These are phyloP conservation scores for Hemichromis elongatus DNA, from an alignment of 2,113 vertebrate species.

Conservation along the genomic window DNA sequence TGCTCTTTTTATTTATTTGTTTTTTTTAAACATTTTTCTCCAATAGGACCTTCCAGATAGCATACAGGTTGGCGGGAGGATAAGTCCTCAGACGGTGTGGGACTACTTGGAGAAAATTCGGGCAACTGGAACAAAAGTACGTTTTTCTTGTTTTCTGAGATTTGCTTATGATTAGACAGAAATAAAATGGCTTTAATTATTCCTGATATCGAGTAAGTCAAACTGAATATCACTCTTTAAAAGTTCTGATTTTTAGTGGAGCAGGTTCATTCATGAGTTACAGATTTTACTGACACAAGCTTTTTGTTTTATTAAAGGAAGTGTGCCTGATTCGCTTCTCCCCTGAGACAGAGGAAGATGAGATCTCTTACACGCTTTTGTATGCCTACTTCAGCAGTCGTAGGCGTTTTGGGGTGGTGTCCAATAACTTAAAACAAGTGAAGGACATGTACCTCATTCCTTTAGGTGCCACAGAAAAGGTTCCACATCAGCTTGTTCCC, in stretches of 20 bases:
- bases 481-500: slow-evolving; percentile 96
- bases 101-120: slow-evolving; percentile 98
- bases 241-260: neutral
- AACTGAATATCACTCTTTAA: neutral
- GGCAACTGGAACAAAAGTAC: slow-evolving; percentile 95
- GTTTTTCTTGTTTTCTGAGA: neutral
- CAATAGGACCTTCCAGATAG: slow-evolving; percentile 91
- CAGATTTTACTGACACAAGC: neutral
- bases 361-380: slow-evolving; percentile 92
- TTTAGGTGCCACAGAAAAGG: slow-evolving; percentile 89
- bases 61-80: slow-evolving; percentile 94
- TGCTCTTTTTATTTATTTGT: neutral
- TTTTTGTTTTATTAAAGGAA: slow-evolving; percentile 77
- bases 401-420: slow-evolving; percentile 92
- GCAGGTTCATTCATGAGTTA: neutral
- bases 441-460: slow-evolving; percentile 99
- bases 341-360: slow-evolving; percentile 96
- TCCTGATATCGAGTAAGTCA: neutral
- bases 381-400: slow-evolving; percentile 98
- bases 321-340: slow-evolving; percentile 94
- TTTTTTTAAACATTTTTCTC: neutral
- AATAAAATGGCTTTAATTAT: neutral
- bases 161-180: neutral
- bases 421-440: slow-evolving; percentile 95
- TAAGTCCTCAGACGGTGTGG: slow-evolving; percentile 96